Conservation (phyloP, 2,888 invertebrate species). For the Malacosoma neustria region DNA sequence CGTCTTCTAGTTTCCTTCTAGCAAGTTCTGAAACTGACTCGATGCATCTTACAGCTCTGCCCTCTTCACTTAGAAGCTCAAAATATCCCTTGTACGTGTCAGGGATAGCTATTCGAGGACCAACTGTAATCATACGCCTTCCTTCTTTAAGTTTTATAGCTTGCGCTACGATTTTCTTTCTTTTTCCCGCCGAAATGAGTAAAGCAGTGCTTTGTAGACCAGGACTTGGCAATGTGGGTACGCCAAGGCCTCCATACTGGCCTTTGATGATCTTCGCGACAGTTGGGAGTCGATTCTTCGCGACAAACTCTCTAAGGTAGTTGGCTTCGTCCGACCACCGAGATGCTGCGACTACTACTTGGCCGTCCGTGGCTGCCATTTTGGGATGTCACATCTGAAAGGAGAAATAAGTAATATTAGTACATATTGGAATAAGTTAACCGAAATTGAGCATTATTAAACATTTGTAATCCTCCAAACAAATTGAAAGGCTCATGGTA, state of each 20-base stretch:
- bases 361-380: constrained; percentile 94
- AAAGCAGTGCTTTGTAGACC: constrained; percentile 90
- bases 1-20: constrained; percentile 81
- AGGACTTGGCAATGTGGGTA: constrained; percentile 90
- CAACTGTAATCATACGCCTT: constrained; percentile 84
- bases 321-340: constrained; percentile 83
- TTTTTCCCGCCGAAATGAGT: constrained; percentile 88
- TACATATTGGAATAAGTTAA: background rate
- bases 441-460: background rate
- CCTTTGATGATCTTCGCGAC: constrained; percentile 95
- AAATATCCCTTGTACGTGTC: constrained; percentile 94
- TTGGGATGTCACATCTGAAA: constrained; percentile 72
- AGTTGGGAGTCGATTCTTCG: constrained; percentile 84
- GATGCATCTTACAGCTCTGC: constrained; percentile 91
- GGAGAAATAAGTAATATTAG: constrained; percentile 17
- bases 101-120: constrained; percentile 91
- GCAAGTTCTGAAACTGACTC: constrained; percentile 91
- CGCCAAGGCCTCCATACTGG: constrained; percentile 93
- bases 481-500: constrained; percentile 1
- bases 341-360: constrained; percentile 90
- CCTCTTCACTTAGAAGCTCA: constrained; percentile 95
- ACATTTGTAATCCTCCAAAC: background rate
- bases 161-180: constrained; percentile 90
- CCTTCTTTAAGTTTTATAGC: constrained; percentile 94
- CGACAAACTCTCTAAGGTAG: constrained; percentile 83